Percentiles rank a stretch among this genome's conserved stretches.
Evolutionary conservation across 2,797 vertebrate species (phyloP).

Genomic region (Premnoplex brunnescens): DNA sequence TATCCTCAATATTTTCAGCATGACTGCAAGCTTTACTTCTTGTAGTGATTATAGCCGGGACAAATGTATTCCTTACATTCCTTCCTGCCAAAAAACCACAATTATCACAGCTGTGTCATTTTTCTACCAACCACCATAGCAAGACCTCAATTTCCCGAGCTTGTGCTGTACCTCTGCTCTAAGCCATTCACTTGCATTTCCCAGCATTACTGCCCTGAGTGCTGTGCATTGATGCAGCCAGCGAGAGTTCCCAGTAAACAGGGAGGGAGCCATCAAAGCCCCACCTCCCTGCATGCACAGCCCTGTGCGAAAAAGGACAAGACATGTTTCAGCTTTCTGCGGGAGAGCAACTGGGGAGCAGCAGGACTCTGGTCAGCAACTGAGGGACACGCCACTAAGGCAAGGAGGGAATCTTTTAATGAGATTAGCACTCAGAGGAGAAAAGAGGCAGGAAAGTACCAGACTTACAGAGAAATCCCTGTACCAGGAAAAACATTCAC

Average conservation of each 20-base stretch:
- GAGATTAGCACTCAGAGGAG: background rate
- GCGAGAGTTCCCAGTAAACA: background rate
- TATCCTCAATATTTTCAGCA: background rate
- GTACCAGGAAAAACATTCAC: background rate
- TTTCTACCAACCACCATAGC: background rate
- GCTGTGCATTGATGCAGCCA: rapidly evolving
- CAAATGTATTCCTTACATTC: background rate
- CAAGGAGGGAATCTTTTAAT: background rate
- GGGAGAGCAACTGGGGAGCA: background rate
- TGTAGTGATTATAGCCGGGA: background rate
- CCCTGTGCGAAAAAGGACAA: background rate
- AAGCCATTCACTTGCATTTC: background rate
- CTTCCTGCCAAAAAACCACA: background rate
- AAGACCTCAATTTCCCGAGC: background rate
- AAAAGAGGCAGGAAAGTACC: background rate
- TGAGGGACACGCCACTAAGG: background rate
- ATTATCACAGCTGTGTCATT: background rate
- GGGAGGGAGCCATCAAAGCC: background rate
- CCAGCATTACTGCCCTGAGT: background rate
- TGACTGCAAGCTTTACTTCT: background rate
- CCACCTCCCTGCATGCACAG: rapidly evolving
- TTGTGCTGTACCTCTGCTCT: background rate
- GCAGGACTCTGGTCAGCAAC: background rate
- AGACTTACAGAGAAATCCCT: conserved; percentile 4
- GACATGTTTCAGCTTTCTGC: background rate